Percentiles rank a stretch among this genome's conserved stretches.
phyloP scores from a whole-genome alignment of 2,888 invertebrate genomes.

The Dynastes grantii region DNA sequence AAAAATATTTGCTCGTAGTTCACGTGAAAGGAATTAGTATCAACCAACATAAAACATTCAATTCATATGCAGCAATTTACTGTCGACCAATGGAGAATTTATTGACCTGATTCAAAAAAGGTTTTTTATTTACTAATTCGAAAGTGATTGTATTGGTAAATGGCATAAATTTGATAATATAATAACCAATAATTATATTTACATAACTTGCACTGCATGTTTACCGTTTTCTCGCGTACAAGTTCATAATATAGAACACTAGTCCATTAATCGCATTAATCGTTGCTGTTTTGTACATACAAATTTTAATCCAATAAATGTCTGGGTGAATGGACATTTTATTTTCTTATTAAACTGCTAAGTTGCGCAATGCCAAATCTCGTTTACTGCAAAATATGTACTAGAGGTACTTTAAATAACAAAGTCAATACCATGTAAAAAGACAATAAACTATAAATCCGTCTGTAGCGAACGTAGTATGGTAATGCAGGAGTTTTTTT shows the following conservation, averaged over 20 bases:
- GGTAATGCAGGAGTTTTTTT: not conserved
- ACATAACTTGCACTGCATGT: conserved; percentile 9
- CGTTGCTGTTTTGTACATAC: not conserved
- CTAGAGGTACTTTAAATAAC: conserved; percentile 1
- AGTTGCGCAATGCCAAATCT: not conserved
- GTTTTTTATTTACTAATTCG: conserved; percentile 45
- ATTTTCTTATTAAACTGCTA: not conserved
- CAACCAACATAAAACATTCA: not conserved
- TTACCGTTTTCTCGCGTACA: conserved; percentile 13
- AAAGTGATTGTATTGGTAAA: conserved; percentile 48
- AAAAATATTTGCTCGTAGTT: not conserved
- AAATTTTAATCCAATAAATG: conserved; percentile 30
- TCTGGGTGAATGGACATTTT: conserved; percentile 27
- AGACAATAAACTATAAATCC: not conserved
- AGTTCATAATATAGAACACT: conserved; percentile 13
- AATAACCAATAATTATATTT: conserved; percentile 39
- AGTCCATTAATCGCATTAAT: not conserved
- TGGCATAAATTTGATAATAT: conserved; percentile 45
- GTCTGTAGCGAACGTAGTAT: not conserved
- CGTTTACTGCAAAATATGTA: not conserved
- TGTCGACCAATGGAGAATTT: conserved; percentile 6
- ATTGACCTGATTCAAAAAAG: conserved; percentile 36
- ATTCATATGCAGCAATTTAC: not conserved
- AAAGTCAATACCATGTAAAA: conserved; percentile 18
- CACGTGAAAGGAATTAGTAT: conserved; percentile 4